Evolutionary conservation across 2,888 invertebrate species (phyloP).

Genomic region (Protula sp.): DNA sequence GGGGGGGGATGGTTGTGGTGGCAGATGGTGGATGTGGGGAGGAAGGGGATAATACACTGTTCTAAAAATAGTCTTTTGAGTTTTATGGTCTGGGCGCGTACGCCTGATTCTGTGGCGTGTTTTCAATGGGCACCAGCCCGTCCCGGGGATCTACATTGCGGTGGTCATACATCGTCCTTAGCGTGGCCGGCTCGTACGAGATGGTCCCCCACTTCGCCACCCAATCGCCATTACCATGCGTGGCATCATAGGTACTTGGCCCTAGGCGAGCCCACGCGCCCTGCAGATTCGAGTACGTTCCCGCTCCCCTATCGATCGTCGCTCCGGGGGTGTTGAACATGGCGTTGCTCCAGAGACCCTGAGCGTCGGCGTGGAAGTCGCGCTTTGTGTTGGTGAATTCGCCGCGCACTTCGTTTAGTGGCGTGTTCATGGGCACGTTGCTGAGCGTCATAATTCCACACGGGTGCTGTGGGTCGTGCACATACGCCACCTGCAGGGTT

Average conservation of each 20-base stretch:
- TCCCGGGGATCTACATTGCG: slow-evolving; percentile 23
- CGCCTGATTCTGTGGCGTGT: slow-evolving; percentile 17
- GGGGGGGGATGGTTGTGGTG: too few relatives aligned
- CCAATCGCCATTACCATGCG: slow-evolving; percentile 22
- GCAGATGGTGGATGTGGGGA: too few relatives aligned
- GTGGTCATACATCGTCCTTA: slow-evolving; percentile 23
- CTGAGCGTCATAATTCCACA: slow-evolving; percentile 26
- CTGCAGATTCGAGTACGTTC: slow-evolving; percentile 27
- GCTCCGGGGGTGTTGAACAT: slow-evolving; percentile 22
- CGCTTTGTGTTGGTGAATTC: slow-evolving; percentile 22
- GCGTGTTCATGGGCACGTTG: slow-evolving; percentile 22
- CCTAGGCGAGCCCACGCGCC: slow-evolving; percentile 25
- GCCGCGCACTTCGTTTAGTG: slow-evolving; percentile 3
- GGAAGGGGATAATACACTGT: too few relatives aligned
- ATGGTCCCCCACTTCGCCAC: slow-evolving; percentile 20
- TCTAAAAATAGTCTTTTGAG: too few relatives aligned
- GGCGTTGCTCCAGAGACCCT: slow-evolving; percentile 24
- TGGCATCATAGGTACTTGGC: slow-evolving; percentile 24
- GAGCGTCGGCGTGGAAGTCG: slow-evolving; percentile 19
- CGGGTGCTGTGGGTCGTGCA: slow-evolving; percentile 22
- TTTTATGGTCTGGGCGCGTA: neutral
- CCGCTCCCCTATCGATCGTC: slow-evolving; percentile 18
- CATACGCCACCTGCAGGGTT: slow-evolving; percentile 8
- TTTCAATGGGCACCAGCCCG: slow-evolving; percentile 22
- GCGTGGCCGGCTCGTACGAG: slow-evolving; percentile 21